Evolutionary conservation across 2,888 invertebrate genomes (phyloP).

Genomic region (Lycaena phlaeas): DNA sequence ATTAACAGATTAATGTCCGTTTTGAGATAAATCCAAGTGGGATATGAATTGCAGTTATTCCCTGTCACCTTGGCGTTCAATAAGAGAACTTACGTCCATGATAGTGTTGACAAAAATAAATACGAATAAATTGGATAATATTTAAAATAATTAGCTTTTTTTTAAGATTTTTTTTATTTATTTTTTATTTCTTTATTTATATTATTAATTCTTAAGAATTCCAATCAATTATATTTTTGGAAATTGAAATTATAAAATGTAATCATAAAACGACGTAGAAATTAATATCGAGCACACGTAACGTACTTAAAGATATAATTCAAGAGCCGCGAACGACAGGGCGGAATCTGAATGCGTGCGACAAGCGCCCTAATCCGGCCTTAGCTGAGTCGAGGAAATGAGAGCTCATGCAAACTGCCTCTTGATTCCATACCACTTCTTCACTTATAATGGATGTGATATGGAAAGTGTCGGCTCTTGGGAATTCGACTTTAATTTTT

Average conservation of each 20-base stretch:
- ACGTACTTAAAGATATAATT: slow-evolving; percentile 24
- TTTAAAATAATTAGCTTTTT: too few species aligned
- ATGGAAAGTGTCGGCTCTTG: slow-evolving; percentile 21
- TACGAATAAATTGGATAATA: too few species aligned
- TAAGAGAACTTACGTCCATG: too few species aligned
- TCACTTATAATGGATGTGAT: slow-evolving; percentile 23
- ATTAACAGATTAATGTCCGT: too few species aligned
- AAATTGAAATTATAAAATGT: neutral
- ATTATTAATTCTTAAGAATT: too few species aligned
- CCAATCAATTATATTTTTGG: too few species aligned
- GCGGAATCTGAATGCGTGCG: slow-evolving; percentile 43
- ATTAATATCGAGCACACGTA: slow-evolving; percentile 18
- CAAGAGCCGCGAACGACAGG: slow-evolving; percentile 27
- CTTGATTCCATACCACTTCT: slow-evolving; percentile 31
- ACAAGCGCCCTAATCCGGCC: slow-evolving; percentile 49
- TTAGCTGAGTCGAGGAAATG: slow-evolving; percentile 51
- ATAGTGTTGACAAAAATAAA: too few species aligned
- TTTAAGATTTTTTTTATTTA: too few species aligned
- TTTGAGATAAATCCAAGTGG: too few species aligned
- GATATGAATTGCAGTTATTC: too few species aligned
- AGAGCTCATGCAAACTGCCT: slow-evolving; percentile 38
- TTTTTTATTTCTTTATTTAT: too few species aligned
- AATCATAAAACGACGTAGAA: neutral
- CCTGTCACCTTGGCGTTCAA: too few species aligned
- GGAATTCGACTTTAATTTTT: slow-evolving; percentile 17